A percentile compares a stretch with the other conserved stretches of the same genome.
Evolutionary conservation across 2,888 invertebrate species (phyloP).

Genomic region (Litoditis marina): DNA sequence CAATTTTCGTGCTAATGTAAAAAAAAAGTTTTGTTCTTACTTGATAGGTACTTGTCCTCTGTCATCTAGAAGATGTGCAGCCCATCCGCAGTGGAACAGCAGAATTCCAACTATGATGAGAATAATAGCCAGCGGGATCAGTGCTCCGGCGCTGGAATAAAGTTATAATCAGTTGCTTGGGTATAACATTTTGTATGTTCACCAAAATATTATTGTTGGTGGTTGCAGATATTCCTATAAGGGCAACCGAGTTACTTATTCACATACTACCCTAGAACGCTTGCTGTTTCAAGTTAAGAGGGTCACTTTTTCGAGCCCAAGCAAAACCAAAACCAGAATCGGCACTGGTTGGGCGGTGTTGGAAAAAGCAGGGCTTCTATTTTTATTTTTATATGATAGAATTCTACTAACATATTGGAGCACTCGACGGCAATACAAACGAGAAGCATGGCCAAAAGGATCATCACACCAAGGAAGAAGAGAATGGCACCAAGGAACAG

Average conservation of each 20-base stretch:
- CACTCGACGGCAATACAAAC: constrained; percentile 60
- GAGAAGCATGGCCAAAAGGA: constrained; percentile 55
- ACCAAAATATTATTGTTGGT: too few species aligned
- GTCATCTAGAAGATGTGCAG: constrained; percentile 59
- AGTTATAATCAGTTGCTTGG: background rate
- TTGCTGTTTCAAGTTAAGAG: too few species aligned
- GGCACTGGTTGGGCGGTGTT: too few species aligned
- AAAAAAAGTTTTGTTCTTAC: constrained; percentile 18
- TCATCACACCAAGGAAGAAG: constrained; percentile 58
- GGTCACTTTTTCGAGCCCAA: too few species aligned
- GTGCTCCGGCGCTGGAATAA: constrained; percentile 48
- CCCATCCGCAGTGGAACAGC: constrained; percentile 62
- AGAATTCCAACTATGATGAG: constrained; percentile 58
- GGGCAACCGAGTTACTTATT: too few species aligned
- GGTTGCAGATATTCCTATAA: too few species aligned
- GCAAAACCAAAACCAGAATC: too few species aligned
- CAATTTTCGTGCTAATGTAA: too few species aligned
- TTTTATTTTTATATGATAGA: too few species aligned
- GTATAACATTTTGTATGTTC: too few species aligned
- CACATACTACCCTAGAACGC: too few species aligned
- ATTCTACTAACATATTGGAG: constrained; percentile 52
- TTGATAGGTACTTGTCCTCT: constrained; percentile 54
- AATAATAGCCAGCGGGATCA: constrained; percentile 58
- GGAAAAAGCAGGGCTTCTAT: too few species aligned
- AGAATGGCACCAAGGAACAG: constrained; percentile 54